Percentiles rank a stretch among this genome's conserved stretches.
Evolutionary conservation across 2,888 invertebrate genomes (phyloP).

Genomic region (Hermaeophaga mercurialis): DNA sequence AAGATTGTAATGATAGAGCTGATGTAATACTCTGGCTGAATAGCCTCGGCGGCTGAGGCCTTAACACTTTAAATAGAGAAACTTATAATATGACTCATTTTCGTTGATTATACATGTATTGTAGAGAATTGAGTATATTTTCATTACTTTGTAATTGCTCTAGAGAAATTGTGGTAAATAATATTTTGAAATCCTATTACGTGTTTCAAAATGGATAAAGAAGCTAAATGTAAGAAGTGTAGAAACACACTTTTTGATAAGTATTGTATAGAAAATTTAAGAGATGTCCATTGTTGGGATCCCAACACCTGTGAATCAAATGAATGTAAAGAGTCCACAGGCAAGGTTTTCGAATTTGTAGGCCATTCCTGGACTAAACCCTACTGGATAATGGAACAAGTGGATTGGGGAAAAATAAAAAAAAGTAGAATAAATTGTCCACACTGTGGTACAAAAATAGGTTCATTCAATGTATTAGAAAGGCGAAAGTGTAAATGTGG

Average conservation of each 20-base stretch:
- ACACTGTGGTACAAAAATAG: not conserved
- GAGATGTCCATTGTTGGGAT: not conserved
- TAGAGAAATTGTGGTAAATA: not conserved
- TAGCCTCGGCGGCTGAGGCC: too few species aligned
- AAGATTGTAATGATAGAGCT: too few species aligned
- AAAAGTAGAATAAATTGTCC: conserved; percentile 1
- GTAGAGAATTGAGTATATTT: too few species aligned
- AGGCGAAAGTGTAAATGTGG: conserved; percentile 1
- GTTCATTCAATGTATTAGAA: not conserved
- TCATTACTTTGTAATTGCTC: too few species aligned
- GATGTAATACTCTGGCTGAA: too few species aligned
- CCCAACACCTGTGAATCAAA: not conserved
- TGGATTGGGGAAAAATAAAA: not conserved
- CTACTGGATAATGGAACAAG: not conserved
- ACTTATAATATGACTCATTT: too few species aligned
- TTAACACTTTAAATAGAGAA: too few species aligned
- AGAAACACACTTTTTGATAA: not conserved
- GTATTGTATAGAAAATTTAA: not conserved
- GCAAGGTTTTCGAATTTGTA: not conserved
- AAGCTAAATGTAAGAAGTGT: conserved; percentile 7
- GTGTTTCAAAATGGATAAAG: not conserved
- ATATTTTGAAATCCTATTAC: not conserved
- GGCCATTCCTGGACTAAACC: not conserved
- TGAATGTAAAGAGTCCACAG: not conserved
- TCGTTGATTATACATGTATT: too few species aligned